phyloP scores from a whole-genome alignment of 2,113 vertebrate genomes.

The Taxidea taxus region DNA sequence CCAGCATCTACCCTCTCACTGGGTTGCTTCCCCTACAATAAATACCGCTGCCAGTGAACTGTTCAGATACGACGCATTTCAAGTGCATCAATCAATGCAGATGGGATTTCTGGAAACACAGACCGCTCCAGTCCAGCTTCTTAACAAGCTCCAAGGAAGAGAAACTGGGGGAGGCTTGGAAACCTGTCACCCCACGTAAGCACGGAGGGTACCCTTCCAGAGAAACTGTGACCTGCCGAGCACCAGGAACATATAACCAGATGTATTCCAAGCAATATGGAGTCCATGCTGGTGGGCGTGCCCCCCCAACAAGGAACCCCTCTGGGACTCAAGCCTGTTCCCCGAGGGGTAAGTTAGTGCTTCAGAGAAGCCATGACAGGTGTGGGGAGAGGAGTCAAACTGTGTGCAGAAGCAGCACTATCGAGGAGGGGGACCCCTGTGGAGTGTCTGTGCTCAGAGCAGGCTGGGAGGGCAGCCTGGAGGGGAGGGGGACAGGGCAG shows the following conservation, averaged over 20 bases:
- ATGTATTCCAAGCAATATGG: neutral
- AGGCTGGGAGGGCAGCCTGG: neutral
- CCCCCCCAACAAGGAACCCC: neutral
- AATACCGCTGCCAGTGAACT: neutral
- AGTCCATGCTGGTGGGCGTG: neutral
- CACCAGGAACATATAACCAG: neutral
- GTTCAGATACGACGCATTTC: neutral
- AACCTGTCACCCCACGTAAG: neutral
- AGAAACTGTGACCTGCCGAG: neutral
- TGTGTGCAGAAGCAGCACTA: rapidly evolving
- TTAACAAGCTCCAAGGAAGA: neutral
- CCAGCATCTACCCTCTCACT: neutral
- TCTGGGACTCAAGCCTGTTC: neutral
- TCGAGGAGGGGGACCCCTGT: neutral
- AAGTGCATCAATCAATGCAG: neutral
- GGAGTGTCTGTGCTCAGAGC: neutral
- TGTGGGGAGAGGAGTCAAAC: neutral
- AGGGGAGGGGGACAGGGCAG: no score
- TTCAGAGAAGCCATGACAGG: neutral
- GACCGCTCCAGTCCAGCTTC: neutral
- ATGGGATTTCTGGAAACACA: neutral
- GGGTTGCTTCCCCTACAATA: neutral
- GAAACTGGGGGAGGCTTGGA: neutral
- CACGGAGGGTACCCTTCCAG: neutral
- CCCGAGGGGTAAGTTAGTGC: neutral